These are phyloP conservation scores for Seira ritae DNA, from an alignment of 2,888 invertebrate species.

Conservation along the genomic window DNA sequence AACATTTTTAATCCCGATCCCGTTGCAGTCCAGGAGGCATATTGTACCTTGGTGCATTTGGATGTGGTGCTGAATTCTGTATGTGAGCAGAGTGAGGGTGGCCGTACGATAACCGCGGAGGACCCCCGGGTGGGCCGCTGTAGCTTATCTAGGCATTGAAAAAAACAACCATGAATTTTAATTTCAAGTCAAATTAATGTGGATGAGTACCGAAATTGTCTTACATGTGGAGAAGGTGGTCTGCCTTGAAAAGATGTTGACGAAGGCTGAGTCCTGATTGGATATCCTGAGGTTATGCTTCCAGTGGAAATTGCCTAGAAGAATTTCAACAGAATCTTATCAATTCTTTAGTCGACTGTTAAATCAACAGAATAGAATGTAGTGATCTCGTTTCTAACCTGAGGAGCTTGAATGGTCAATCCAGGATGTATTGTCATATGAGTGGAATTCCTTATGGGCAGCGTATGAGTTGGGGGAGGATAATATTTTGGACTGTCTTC, in stretches of 20 bases:
- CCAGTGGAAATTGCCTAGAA: conserved; percentile 83
- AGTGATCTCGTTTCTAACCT: too few species aligned
- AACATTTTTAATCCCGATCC: conserved; percentile 46
- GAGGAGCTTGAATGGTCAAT: conserved; percentile 62
- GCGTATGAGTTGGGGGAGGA: conserved; percentile 66
- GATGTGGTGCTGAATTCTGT: conserved; percentile 55
- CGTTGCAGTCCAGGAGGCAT: conserved; percentile 68
- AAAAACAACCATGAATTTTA: background rate
- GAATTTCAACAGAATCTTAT: conserved; percentile 74
- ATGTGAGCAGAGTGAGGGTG: conserved; percentile 58
- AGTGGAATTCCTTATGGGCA: conserved; percentile 59
- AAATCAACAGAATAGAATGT: too few species aligned
- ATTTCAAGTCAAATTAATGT: conserved; percentile 1
- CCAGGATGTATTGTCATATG: conserved; percentile 67
- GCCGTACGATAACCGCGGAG: conserved; percentile 61
- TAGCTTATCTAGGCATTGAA: conserved; percentile 61
- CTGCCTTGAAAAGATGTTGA: conserved; percentile 73
- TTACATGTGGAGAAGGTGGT: conserved; percentile 73
- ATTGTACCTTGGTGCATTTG: conserved; percentile 59
- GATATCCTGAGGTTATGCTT: conserved; percentile 85
- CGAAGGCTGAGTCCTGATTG: conserved; percentile 82
- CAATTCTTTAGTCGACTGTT: background rate
- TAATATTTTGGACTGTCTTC: conserved; percentile 71
- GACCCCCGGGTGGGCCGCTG: conserved; percentile 53
- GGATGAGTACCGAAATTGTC: background rate